Evolutionary conservation across 2,113 vertebrate species (phyloP), one percentile per base, ranked within the genome.

Genomic region (Struthidea cinerea): DNA sequence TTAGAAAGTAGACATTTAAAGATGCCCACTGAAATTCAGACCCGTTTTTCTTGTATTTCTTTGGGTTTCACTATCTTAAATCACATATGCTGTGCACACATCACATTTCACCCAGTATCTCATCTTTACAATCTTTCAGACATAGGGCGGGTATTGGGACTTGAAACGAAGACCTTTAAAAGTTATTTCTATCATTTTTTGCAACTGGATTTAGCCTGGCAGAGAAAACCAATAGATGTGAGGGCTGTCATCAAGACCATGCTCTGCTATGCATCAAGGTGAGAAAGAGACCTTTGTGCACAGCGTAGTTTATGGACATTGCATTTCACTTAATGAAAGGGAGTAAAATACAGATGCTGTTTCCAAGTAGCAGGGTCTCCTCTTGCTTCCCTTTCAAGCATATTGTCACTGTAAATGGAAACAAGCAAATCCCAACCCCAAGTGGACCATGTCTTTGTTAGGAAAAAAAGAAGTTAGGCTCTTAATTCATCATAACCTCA

Each of bases 171-270:
- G 92, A 96, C 94, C 71, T 96, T 95, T 95, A 93, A 87, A 96
- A 97, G 85, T 93, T 94, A 95, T 96, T 96, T 96, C 92, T 95
- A 81, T 81, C 88, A 68, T 90, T 91, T 94, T 93, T 95, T 91
- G 90, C 65, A 75, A 92, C 87, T 86, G 68, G 73, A 89, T 96
- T 95, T 92, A 84, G 88, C 68, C 61, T 84, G 56, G 87, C 67
- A 92, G 56, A 88, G 68, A 87, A 93, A 97, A 80, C 92, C 79
- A 88, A 88, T 77, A 96, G 94, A 93, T 59, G 86, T 0, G 1
- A 68, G 83, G 71, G 24, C 80, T 92, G 83, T 89, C 94, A 92
- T 96, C 90, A 93, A 77, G 67, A 70, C 68, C 73, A 42, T 33
- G 49, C 60, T 92, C 93, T 75, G 83, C 85, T 95, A 67, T 88